Conservation (phyloP, 2,113 vertebrate genomes). For the Pheucticus melanocephalus region DNA sequence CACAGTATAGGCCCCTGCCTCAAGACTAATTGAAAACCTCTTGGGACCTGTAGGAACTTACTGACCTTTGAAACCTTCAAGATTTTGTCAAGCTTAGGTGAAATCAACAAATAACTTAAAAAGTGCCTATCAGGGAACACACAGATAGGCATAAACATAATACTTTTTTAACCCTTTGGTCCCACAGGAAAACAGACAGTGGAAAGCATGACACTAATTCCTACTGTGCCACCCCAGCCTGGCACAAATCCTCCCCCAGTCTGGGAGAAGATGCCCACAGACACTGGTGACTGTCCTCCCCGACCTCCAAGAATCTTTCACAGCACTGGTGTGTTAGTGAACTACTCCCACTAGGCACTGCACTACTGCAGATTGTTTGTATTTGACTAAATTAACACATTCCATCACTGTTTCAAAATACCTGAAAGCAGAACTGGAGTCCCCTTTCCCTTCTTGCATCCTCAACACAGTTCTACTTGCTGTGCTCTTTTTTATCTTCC, state of each 20-base stretch:
- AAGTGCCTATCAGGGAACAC: background rate
- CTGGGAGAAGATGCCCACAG: background rate
- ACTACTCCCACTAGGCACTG: background rate
- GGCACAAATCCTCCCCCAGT: background rate
- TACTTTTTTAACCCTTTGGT: background rate
- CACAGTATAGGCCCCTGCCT: background rate
- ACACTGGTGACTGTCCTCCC: too few relatives aligned
- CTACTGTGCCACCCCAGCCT: background rate
- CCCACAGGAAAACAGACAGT: background rate
- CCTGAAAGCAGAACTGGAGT: background rate
- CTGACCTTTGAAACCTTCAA: background rate
- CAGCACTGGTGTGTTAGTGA: background rate
- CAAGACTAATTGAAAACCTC: background rate
- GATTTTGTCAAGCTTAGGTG: background rate
- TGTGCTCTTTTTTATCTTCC: background rate
- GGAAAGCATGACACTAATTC: background rate
- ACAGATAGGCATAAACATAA: background rate
- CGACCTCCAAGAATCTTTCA: background rate
- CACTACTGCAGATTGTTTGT: background rate
- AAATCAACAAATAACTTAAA: background rate
- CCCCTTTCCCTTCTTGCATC: background rate
- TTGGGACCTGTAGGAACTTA: background rate
- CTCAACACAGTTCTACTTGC: background rate
- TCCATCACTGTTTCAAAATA: background rate
- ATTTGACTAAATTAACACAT: background rate